Conservation (phyloP, 2,113 vertebrate genomes). For the Microcebus jonahi region DNA sequence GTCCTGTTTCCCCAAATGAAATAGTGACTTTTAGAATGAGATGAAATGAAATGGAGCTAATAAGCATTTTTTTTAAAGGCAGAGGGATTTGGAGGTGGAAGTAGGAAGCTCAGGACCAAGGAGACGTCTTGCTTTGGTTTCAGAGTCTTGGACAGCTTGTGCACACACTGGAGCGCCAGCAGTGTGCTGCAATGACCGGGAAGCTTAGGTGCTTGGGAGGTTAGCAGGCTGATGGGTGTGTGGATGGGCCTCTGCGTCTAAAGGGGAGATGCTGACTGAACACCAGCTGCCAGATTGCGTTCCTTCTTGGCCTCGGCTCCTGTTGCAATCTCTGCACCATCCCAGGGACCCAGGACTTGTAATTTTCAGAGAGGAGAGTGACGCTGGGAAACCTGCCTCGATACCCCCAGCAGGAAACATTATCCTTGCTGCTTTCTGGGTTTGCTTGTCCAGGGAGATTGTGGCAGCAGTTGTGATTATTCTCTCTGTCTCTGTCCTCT, state of each 20-base stretch:
- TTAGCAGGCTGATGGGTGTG: no score
- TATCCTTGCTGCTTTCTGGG: neutral
- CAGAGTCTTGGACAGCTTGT: neutral
- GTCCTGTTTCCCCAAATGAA: constrained; percentile 74
- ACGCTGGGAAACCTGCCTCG: neutral
- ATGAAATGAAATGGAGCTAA: constrained; percentile 75
- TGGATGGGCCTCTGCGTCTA: neutral
- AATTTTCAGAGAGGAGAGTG: neutral
- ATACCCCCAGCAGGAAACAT: neutral
- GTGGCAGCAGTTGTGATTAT: neutral
- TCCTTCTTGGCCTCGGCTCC: neutral
- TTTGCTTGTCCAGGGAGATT: neutral
- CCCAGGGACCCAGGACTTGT: neutral
- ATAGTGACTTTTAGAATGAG: constrained; percentile 76
- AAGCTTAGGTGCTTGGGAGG: neutral
- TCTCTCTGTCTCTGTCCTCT: neutral
- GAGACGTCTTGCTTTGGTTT: constrained; percentile 13
- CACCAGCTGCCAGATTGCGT: neutral
- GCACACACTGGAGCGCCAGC: neutral
- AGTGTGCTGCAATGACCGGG: fast-evolving
- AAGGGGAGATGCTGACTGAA: neutral
- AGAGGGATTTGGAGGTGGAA: constrained; percentile 1
- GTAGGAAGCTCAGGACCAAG: neutral
- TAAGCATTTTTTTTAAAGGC: constrained; percentile 60
- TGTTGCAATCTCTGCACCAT: neutral